Percentiles rank a stretch among this genome's conserved stretches.
These are phyloP conservation scores for Hystrix brachyura DNA, from an alignment of 2,113 vertebrate genomes.

Conservation along the genomic window DNA sequence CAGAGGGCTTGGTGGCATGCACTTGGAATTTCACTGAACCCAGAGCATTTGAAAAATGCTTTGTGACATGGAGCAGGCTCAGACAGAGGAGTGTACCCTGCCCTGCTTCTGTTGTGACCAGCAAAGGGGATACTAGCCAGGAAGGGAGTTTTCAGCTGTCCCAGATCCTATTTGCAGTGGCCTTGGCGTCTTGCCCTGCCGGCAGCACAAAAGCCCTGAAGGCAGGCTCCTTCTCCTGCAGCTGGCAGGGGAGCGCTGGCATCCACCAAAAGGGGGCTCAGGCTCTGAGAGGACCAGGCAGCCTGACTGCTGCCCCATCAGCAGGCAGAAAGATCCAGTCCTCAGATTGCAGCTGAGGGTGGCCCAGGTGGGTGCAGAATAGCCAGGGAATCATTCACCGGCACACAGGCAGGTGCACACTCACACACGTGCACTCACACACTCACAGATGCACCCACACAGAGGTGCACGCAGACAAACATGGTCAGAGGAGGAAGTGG, in stretches of 20 bases:
- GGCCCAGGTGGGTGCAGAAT: accelerated
- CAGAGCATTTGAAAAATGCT: not conserved
- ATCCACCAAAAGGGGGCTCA: not conserved
- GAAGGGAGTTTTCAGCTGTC: not conserved
- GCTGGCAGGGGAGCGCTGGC: accelerated
- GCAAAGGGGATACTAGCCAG: not conserved
- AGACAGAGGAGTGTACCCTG: too few relatives aligned
- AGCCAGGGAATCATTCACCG: accelerated
- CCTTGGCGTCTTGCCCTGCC: accelerated
- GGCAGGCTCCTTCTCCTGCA: accelerated
- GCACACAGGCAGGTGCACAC: not conserved
- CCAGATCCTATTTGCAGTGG: not conserved
- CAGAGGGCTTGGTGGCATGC: not conserved
- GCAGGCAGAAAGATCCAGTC: not conserved
- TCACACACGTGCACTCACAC: too few relatives aligned
- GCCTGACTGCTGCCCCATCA: not conserved
- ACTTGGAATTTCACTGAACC: not conserved
- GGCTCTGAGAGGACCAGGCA: not conserved
- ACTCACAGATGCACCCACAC: not conserved
- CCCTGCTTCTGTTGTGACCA: not conserved
- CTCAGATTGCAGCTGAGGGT: not conserved
- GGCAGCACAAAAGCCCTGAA: too few relatives aligned
- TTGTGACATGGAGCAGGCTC: not conserved
- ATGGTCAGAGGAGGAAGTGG: accelerated
- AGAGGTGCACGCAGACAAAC: accelerated